phyloP scores from a whole-genome alignment of 2,113 vertebrate genomes.

The Carassius gibelio region DNA sequence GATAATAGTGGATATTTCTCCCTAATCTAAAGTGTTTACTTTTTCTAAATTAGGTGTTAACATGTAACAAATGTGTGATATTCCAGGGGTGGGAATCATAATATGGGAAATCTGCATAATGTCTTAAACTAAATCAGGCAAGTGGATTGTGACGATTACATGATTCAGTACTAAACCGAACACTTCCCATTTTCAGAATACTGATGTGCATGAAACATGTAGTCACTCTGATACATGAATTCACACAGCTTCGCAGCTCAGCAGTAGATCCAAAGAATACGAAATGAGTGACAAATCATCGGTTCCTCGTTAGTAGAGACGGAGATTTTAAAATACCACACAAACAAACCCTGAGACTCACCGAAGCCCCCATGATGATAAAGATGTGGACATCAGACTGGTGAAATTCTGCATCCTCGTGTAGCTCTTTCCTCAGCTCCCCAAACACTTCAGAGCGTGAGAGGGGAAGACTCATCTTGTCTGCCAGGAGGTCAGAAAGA shows the following conservation, averaged over 20 bases:
- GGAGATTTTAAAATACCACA: not conserved
- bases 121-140: not conserved
- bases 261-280: not conserved
- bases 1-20: too few species aligned
- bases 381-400: constrained; percentile 84
- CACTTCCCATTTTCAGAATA: not conserved
- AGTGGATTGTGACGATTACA: not conserved
- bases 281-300: not conserved
- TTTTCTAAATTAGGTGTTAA: too few species aligned
- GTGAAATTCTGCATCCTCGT: constrained; percentile 81
- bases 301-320: not conserved
- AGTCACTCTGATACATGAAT: not conserved
- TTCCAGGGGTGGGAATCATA: not conserved
- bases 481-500: constrained; percentile 52
- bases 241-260: not conserved
- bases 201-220: not conserved
- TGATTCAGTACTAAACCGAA: not conserved
- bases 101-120: not conserved
- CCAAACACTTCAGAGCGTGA: constrained; percentile 86
- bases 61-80: not conserved
- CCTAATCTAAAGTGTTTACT: too few species aligned
- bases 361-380: constrained; percentile 91
- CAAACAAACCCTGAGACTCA: constrained; percentile 64
- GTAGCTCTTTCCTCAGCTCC: constrained; percentile 85
- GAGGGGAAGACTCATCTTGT: constrained; percentile 74